A percentile compares a stretch with the other conserved stretches of the same genome.
Conservation (phyloP, 2,113 vertebrate species). For the Bombycilla garrulus region DNA sequence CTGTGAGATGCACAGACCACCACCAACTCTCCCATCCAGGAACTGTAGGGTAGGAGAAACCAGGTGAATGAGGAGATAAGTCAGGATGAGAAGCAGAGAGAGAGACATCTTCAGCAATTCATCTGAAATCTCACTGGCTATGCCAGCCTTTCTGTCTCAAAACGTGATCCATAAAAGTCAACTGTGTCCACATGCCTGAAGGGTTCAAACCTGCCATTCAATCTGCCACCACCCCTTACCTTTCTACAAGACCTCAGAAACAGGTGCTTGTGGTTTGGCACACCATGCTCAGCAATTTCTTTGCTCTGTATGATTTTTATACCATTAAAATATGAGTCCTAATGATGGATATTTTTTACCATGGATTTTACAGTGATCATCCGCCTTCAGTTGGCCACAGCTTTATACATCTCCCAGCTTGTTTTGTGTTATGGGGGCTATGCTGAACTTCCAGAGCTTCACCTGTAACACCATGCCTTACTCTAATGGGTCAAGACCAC, state of each 20-base stretch:
- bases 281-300: rapidly evolving
- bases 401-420: neutral
- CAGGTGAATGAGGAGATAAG: neutral
- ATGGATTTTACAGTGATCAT: neutral
- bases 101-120: neutral
- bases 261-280: neutral
- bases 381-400: neutral
- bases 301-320: neutral
- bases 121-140: neutral
- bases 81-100: neutral
- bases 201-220: neutral
- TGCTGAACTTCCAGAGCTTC: neutral
- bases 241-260: neutral
- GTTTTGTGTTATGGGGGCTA: neutral
- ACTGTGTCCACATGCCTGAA: neutral
- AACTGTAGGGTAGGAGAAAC: neutral
- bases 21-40: neutral
- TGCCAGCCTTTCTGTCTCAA: neutral
- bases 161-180: neutral
- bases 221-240: neutral
- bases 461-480: neutral
- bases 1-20: neutral
- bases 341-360: neutral
- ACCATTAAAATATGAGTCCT: neutral
- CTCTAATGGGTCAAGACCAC: neutral